Evolutionary conservation across 2,888 invertebrate species (phyloP), one percentile per base, ranked within the genome.

Genomic region (Caenorhabditis sp.): DNA sequence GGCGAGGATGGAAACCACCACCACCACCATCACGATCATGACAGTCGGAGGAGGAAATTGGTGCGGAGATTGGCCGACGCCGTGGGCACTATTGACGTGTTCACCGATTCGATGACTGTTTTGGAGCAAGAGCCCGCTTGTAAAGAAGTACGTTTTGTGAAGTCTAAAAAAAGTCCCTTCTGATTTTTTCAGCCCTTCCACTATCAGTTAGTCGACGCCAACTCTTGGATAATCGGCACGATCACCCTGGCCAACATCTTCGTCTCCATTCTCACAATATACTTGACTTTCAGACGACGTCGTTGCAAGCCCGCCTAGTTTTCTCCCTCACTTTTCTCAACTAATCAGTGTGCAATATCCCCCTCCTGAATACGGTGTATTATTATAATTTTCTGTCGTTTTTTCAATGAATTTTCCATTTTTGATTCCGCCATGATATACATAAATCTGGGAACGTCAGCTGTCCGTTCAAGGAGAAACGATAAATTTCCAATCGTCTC

Each of bases 31-130:
- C 82, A 83, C 37, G 78, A 84, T 45, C 62, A 81, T 45, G 58
- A 58, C 35, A 41, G 26, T n/a, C n/a, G n/a, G n/a, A 15, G 55
- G 17, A 20, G 72, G 37, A 61, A 63, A 13, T 56, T 71, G 50
- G 68, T 63, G 30, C 62, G 63, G 11, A 50, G 75, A 46, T 26
- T 59, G 7, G 65, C 59, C 3, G 65, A 74, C 22, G 80, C 78
- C n/a, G 73, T 82, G 15, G 82, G 80, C n/a, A 87, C 86, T 0
- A 70, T 87, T n/a, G 88, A 88, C 56, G 85, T 88, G 8, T 86
- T 88, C 72, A 87, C 88, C 2, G 81, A 83, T 24, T 72, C 86
- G 24, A 72, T 88, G 7, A 87, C 85, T 24, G 73, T 85, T 15
- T 52, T 84, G 30, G 85, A 85, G 17, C 56, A 72, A 13, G 78